Base-by-base conservation (phyloP, 2,888 invertebrate genomes). In the Noctua fimbriata region DNA sequence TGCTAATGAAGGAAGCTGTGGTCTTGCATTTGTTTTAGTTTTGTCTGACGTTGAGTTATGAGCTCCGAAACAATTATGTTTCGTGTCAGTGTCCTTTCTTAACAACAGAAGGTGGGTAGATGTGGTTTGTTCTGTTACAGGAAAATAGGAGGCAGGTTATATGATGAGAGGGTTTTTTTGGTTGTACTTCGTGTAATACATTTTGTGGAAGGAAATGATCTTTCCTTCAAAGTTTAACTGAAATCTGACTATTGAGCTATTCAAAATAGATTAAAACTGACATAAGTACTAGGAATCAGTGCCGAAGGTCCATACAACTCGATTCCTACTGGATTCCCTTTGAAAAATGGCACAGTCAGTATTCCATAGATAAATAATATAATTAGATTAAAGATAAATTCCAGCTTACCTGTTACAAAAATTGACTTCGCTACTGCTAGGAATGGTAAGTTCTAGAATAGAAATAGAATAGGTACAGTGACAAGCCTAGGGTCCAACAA, bases 21-120 rank as follows among this genome's bases (percentile, higher is more conserved):
- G 36, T 80, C 44, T 69, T 74, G 58, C 73, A 80, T 85, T 89
- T 84, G 78, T 89, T 89, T 89, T 81, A 76, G 77, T 88, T 79
- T 76, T 14, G n/a, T 28, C 73, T 82, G 89, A 88, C 87, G 72
- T 88, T 88, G 87, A 89, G 81, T 87, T 87, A 89, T 88, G 89
- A 73, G 78, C 76, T 76, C 74, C 71, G 41, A 89, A 82, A 86
- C 79, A 86, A 86, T 86, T 86, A 87, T 71, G 65, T 78, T 44
- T n/a, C 73, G 76, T 87, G 86, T 81, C 86, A 87, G 85, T 71
- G 81, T 85, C 88, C 74, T 86, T 76, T 72, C 49, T 47, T 87
- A 70, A 70, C 66, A 72, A 84, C 60, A 63, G 6, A 80, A 67
- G 12, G 32, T 58, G 49, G 12, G 47, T 69, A n/a, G 24, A n/a